A percentile compares a stretch with the other conserved stretches of the same genome.
phyloP scores from a whole-genome alignment of 2,113 vertebrate species.

The Lipotes vexillifer region DNA sequence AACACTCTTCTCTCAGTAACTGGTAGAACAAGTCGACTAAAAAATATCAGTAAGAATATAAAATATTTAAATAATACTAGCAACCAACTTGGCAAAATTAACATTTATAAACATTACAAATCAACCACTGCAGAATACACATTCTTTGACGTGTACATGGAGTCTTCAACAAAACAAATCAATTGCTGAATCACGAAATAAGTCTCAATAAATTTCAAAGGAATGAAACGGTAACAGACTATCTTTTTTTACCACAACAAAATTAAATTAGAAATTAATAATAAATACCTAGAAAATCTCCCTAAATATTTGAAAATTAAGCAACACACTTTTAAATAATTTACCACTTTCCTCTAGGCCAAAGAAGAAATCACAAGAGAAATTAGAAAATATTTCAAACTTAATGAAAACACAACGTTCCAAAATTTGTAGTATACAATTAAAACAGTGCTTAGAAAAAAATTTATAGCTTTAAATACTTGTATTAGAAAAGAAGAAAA shows the following conservation, averaged over 20 bases:
- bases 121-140: neutral
- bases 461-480: too few relatives aligned
- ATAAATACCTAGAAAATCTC: neutral
- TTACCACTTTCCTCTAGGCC: neutral
- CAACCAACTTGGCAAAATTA: neutral
- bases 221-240: neutral
- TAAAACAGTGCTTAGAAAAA: too few relatives aligned
- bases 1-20: neutral
- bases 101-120: neutral
- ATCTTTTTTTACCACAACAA: neutral
- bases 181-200: neutral
- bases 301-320: neutral
- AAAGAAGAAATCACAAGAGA: too few relatives aligned
- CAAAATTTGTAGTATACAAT: too few relatives aligned
- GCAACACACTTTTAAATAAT: neutral
- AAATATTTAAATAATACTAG: neutral
- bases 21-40: neutral
- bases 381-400: too few relatives aligned
- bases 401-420: too few relatives aligned
- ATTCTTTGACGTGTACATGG: neutral
- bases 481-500: slow-evolving; percentile 5
- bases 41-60: neutral
- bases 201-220: neutral
- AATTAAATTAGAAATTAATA: slow-evolving; percentile 15
- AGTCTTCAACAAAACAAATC: neutral